Conservation (phyloP, 2,888 invertebrate genomes). For the Cordilura impudica region DNA sequence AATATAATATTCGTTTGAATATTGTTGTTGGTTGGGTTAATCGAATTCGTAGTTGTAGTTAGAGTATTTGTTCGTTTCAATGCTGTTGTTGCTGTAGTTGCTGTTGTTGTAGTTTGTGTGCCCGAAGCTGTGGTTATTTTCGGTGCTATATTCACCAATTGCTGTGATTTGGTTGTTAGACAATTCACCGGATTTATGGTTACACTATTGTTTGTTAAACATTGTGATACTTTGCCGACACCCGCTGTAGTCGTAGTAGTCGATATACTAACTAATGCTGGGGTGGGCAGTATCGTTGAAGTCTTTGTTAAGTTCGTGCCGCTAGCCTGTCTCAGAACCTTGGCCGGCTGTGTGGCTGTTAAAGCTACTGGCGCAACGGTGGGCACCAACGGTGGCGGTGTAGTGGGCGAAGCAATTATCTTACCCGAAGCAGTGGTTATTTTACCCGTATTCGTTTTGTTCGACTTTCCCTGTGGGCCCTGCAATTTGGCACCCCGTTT, state of each 20-base stretch:
- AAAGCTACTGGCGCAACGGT: slow-evolving; percentile 58
- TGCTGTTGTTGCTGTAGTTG: slow-evolving; percentile 43
- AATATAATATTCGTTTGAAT: background rate
- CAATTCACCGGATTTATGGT: slow-evolving; percentile 46
- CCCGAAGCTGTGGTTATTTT: slow-evolving; percentile 35
- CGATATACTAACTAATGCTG: slow-evolving; percentile 73
- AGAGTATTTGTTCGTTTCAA: background rate
- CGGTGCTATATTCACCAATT: slow-evolving; percentile 51
- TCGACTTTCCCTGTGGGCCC: slow-evolving; percentile 47
- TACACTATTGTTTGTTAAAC: slow-evolving; percentile 28
- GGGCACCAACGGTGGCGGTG: slow-evolving; percentile 73
- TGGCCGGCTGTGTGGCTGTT: slow-evolving; percentile 27
- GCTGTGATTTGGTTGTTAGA: slow-evolving; percentile 8
- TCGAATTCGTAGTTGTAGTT: background rate
- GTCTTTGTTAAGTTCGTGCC: slow-evolving; percentile 34
- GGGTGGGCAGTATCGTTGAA: slow-evolving; percentile 67
- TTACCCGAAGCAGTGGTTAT: slow-evolving; percentile 64
- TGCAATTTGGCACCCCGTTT: slow-evolving; percentile 66
- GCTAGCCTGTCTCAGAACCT: slow-evolving; percentile 54
- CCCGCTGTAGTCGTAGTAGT: slow-evolving; percentile 63
- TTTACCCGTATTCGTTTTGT: slow-evolving; percentile 65
- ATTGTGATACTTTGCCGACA: slow-evolving; percentile 55
- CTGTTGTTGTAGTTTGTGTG: slow-evolving; percentile 26
- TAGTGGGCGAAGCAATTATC: slow-evolving; percentile 73
- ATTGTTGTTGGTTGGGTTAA: too few relatives aligned